phyloP scores from a whole-genome alignment of 2,888 invertebrate genomes.

The Cancer borealis region DNA sequence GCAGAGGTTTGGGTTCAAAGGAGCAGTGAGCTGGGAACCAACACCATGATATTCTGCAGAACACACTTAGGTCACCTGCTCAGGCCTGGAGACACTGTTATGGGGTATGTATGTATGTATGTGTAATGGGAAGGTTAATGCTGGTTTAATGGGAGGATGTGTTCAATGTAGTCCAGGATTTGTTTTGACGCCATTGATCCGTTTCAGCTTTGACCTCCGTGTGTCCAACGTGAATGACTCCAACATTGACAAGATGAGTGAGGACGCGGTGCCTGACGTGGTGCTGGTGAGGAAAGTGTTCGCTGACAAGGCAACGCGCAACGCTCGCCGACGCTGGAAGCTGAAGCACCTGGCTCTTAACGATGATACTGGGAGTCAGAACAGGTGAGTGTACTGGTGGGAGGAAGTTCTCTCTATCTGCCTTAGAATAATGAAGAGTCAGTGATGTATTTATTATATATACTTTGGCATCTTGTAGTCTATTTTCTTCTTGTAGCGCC shows the following conservation, averaged over 20 bases:
- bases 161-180: no score
- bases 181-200: background rate
- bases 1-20: slow-evolving; percentile 97
- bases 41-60: slow-evolving; percentile 89
- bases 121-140: no score
- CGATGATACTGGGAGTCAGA: slow-evolving; percentile 78
- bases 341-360: slow-evolving; percentile 88
- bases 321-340: slow-evolving; percentile 92
- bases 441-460: background rate
- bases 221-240: slow-evolving; percentile 95
- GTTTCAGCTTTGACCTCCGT: slow-evolving; percentile 88
- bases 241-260: slow-evolving; percentile 90
- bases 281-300: slow-evolving; percentile 96
- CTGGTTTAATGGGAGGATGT: no score
- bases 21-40: slow-evolving; percentile 90
- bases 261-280: slow-evolving; percentile 89
- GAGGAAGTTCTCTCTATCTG: no score
- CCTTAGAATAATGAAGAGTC: background rate
- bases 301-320: slow-evolving; percentile 85
- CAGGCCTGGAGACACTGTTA: slow-evolving; percentile 93
- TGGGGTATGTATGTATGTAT: slow-evolving; percentile 85
- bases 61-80: slow-evolving; percentile 97
- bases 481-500: background rate
- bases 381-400: slow-evolving; percentile 63
- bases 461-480: background rate